Percentiles rank a stretch among this genome's conserved stretches.
Evolutionary conservation across 1,140 invertebrate genomes (phyloP).

Genomic region (Heliconius hewitsoni): DNA sequence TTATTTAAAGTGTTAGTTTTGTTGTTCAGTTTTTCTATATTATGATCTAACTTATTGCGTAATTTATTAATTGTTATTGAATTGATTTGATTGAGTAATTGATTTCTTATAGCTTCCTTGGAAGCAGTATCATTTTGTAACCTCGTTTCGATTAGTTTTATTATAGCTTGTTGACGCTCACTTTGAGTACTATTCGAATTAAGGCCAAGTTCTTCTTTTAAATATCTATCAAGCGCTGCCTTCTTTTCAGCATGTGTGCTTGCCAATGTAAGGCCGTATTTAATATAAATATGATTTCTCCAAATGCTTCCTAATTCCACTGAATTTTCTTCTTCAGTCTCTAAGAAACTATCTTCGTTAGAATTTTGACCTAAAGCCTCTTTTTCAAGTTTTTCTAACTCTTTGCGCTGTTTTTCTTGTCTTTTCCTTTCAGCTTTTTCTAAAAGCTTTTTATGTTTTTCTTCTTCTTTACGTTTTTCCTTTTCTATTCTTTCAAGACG

Average conservation of each 20-base stretch:
- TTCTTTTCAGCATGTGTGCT: constrained; percentile 61
- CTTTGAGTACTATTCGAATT: constrained; percentile 60
- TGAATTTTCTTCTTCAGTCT: constrained; percentile 54
- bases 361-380: constrained; percentile 42
- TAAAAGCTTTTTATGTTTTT: constrained; percentile 42
- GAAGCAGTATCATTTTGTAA: constrained; percentile 48
- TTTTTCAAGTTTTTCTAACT: constrained; percentile 49
- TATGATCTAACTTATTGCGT: constrained; percentile 48
- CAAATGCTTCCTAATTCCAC: constrained; percentile 65
- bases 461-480: constrained; percentile 44
- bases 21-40: constrained; percentile 62
- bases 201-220: constrained; percentile 62
- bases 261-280: constrained; percentile 58
- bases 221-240: constrained; percentile 54
- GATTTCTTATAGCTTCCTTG: constrained; percentile 50
- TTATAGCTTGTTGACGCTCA: constrained; percentile 60
- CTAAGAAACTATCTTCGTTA: constrained; percentile 46
- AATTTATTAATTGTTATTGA: constrained; percentile 55
- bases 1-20: constrained; percentile 57
- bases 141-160: constrained; percentile 60
- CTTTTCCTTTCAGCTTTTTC: constrained; percentile 51
- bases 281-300: constrained; percentile 63
- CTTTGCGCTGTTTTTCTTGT: constrained; percentile 49
- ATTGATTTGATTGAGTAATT: constrained; percentile 58
- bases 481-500: constrained; percentile 49